phyloP scores from a whole-genome alignment of 2,888 invertebrate genomes.

The Polymixis lichenea region DNA sequence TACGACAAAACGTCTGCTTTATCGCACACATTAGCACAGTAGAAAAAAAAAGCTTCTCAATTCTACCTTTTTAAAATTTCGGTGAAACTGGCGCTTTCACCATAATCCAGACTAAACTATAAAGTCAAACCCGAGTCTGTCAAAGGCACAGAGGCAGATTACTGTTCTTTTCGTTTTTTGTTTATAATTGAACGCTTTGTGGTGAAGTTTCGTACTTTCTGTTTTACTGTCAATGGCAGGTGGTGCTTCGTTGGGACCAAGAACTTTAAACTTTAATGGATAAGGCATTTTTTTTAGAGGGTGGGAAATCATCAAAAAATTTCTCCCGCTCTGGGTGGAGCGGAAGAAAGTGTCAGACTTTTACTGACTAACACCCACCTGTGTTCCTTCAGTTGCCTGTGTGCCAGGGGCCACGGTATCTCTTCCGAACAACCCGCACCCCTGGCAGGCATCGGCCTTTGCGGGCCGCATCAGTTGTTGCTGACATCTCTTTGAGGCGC shows the following conservation, averaged over 20 bases:
- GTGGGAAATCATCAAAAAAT: no score
- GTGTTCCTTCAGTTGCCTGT: no score
- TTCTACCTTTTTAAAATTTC: slow-evolving; percentile 3
- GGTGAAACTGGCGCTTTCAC: slow-evolving; percentile 3
- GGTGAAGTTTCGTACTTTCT: slow-evolving; percentile 71
- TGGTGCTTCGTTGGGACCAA: slow-evolving; percentile 37
- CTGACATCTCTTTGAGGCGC: no score
- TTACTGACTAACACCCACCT: no score
- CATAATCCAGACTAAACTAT: slow-evolving; percentile 65
- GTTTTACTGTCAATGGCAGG: slow-evolving; percentile 78
- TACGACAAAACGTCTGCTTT: background rate
- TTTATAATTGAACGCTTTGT: slow-evolving; percentile 85
- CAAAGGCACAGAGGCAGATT: slow-evolving; percentile 79
- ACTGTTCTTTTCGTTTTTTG: slow-evolving; percentile 82
- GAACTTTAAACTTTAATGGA: slow-evolving; percentile 16
- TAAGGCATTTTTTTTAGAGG: no score
- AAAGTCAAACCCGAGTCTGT: slow-evolving; percentile 72
- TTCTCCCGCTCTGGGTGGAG: no score
- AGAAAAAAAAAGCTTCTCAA: background rate
- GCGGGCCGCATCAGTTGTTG: no score
- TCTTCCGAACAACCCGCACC: no score
- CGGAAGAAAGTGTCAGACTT: no score
- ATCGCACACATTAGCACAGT: background rate
- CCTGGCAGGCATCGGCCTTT: no score
- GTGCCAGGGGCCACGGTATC: no score